Evolutionary conservation across 2,113 vertebrate genomes (phyloP), one percentile per base, ranked within the genome.

Genomic region (Alosa alosa): DNA sequence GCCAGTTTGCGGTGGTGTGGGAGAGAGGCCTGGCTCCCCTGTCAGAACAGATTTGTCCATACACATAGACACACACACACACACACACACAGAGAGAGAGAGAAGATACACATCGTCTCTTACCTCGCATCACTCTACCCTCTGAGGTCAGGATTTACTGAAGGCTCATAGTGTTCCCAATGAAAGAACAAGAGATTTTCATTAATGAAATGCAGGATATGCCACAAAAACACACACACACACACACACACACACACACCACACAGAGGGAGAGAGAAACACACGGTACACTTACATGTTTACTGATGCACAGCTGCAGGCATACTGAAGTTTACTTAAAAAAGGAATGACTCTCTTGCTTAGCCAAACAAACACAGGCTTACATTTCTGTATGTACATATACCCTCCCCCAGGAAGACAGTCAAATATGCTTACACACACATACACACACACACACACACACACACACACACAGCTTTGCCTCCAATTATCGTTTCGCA

Each of bases 21-120:
- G 31, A 44, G 4, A 50, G 45, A 57, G 1, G 49, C 36, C 72
- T 83, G 52, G 64, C 52, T 84, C 13, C 81, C 75, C 5, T 82
- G 82, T 64, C 68, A 84, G 72, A 25, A 68, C 84, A 25, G 64
- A 68, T 68, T 68, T 68, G 64, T 60, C 55, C 55, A n/a, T 8
- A 20, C 57, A 60, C 57, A 22, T 4, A n/a, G 3, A 60, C 57
- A n/a, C 57, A 60, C 57, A 60, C 57, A 60, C 57, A n/a, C 20
- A 60, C 20, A 22, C 18, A n/a, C 57, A 60, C 50, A 60, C 57
- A n/a, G n/a, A n/a, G n/a, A n/a, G n/a, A n/a, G n/a, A 11, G 47
- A 9, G 47, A 49, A 68, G 25, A 68, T 1, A 68, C n/a, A 8
- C 57, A 64, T 9, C 25, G 22, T 64, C 57, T 64, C n/a, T 68